Evolutionary conservation across 1,140 invertebrate genomes (phyloP), one percentile per base, ranked within the genome.

Genomic region (Zaprionus nigranus): DNA sequence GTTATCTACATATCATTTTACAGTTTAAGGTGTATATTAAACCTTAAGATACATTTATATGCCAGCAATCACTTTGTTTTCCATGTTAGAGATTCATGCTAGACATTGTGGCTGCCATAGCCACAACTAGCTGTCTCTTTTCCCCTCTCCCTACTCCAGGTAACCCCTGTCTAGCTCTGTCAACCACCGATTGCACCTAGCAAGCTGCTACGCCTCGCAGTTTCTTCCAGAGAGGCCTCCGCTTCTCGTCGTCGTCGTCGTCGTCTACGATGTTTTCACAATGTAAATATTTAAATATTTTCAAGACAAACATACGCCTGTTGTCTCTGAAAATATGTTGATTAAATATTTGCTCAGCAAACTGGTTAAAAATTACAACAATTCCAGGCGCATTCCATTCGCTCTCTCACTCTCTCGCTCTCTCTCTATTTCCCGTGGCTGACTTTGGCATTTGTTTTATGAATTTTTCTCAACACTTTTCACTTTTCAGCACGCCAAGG

Each of bases 351-450:
- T 90, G 86, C 82, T 90, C 73, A 74, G 85, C 72, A 90, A 90
- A 90, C 85, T 90, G 86, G 85, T 90, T 90, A 90, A 90, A 90
- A 90, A 90, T 90, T 90, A 90, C 86, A 90, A 90, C 85, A 88
- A 88, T 81, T 90, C 67, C 59, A 43, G 51, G 38, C 36, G 43
- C 30, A 53, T 61, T 53, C 15, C 59, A 11, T 51, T 20, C 56
- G n/a, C 46, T 34, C 9, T 34, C 28, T 34, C 12, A 30, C 20
- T 17, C 30, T 6, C 12, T 13, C n/a, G n/a, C 13, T 36, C 43
- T 67, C 36, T 57, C 34, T 82, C 38, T 70, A 40, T 59, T 63
- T 74, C 30, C 20, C 17, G 22, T 56, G 57, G 49, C 60, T 87
- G 80, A 88, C 84, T 88, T 88, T 88, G 74, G 70, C 84, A 87